Base-by-base conservation (phyloP, 53 echinoderm and acorn worm genomes). In the Holothuria leucospilota region DNA sequence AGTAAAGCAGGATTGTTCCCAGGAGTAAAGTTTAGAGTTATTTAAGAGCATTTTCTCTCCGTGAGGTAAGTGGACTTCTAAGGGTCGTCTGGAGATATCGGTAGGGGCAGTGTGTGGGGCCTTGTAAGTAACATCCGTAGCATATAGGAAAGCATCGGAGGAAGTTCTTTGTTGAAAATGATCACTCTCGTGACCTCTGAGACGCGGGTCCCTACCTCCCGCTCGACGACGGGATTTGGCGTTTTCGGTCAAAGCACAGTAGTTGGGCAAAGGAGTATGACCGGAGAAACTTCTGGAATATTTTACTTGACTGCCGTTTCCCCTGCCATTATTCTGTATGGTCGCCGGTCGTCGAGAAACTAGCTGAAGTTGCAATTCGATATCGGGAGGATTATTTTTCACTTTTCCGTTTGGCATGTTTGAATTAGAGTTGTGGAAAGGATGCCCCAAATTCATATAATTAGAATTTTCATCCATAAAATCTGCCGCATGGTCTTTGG, bases 161-260 rank as follows among this genome's bases (percentile, higher is more conserved):
- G 78, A 77, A 21, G 21, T n/a, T 28, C 78, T 14, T 52, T n/a
- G 51, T 46, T 8, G 20, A 23, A 20, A 21, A 23, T 15, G 41
- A 46, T 51, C 56, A 8, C 51, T 52, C 15, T 28, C 51, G 79
- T 23, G 51, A 59, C 79, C 79, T 59, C 15, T 78, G 15, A 78
- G 20, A 13, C 13, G n/a, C 10, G 58, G 26, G 2, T 51, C 26
- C 53, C 6, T 51, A 4, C 26, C 29, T 23, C 58, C 79, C 15
- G 26, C 51, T 68, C 84, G 80, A 13, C 90, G 85, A 20, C 85
- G 85, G 13, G 79, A 75, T 29, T 66, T 79, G 21, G 90, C 90
- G 21, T 79, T 85, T 62, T 90, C 90, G 28, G 90, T 90, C 18
- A 90, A 84, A 56, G 90, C 53, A 72, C 85, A 90, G 29, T 90